Evolutionary conservation across 2,113 vertebrate species (phyloP), one percentile per base, ranked within the genome.

Genomic region (Phalacrocorax brasilianus): DNA sequence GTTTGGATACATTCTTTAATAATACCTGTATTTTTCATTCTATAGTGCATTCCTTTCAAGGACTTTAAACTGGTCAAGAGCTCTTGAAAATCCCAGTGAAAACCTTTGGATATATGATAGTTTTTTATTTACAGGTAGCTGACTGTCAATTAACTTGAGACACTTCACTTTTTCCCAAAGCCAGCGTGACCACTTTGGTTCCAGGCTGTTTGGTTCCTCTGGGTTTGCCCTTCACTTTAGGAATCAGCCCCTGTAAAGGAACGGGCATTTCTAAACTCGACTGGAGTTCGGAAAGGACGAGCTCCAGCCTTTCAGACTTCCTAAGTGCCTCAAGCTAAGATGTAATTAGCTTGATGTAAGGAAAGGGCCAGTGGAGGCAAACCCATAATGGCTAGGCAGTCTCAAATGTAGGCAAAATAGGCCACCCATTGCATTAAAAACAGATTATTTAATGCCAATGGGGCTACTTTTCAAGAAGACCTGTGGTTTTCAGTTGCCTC

Each of bases 21-120:
- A 95, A 89, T 79, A 91, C 81, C 74, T 95, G 82, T 30, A 68
- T 81, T 78, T 93, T 91, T 96, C 77, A 76, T 89, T 91, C 84
- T 94, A 82, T 73, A 82, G 35, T 53, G 21, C 66, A 79, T 95
- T 94, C 91, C 77, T 95, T 89, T 79, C 77, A 79, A 65, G 62
- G 56, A 82, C 50, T 96, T 94, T 40, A 82, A 89, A 94, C 82
- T 91, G 81, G 85, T 68, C 53, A 58, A 33, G 62, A 89, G 87
- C 55, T 92, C 81, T 92, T 78, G 81, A 82, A 92, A 97, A 95
- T 75, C 77, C 30, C 6, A 4, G 38, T 49, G 91, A 79, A 96
- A 85, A 76, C 75, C 75, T 65, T 52, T 61, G 58, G 76, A 35
- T 95, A 78, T 38, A 35, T 22, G 56, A 89, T 61, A 70, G 45